phyloP scores from a whole-genome alignment of 2,113 vertebrate species.

The Maccullochella peelii region DNA sequence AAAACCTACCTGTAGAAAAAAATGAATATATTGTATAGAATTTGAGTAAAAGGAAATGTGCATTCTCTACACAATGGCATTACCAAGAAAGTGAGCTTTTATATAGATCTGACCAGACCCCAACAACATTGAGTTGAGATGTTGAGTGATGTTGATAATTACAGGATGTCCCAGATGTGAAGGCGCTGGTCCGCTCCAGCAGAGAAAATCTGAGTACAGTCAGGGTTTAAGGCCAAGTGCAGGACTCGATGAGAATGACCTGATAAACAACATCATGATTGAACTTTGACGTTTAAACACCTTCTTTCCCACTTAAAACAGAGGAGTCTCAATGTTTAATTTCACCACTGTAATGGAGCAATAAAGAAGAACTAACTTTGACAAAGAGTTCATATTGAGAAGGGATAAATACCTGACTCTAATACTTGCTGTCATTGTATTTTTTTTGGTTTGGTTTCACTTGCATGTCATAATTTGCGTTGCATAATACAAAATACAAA shows the following conservation, averaged over 20 bases:
- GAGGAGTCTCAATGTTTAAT: too few relatives aligned
- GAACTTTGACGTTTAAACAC: background rate
- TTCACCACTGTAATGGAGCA: background rate
- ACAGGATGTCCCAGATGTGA: constrained; percentile 78
- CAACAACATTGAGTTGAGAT: background rate
- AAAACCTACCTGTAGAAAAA: background rate
- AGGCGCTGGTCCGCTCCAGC: constrained; percentile 78
- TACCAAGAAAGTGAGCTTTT: background rate
- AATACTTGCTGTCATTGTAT: background rate
- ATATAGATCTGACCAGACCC: background rate
- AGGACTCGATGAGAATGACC: constrained; percentile 84
- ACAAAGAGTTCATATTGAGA: background rate
- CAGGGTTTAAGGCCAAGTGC: constrained; percentile 78
- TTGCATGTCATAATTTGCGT: background rate
- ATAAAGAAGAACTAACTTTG: background rate
- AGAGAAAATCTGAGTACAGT: constrained; percentile 79
- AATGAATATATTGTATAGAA: background rate
- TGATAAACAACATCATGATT: constrained; percentile 45
- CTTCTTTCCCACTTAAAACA: background rate
- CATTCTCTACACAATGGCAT: background rate
- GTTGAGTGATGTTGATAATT: background rate
- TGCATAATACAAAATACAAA: background rate
- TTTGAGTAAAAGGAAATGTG: constrained; percentile 9
- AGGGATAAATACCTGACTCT: background rate
- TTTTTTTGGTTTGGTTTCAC: background rate